phyloP scores from a whole-genome alignment of 2,888 invertebrate species.

The Ennomos quercinarius region DNA sequence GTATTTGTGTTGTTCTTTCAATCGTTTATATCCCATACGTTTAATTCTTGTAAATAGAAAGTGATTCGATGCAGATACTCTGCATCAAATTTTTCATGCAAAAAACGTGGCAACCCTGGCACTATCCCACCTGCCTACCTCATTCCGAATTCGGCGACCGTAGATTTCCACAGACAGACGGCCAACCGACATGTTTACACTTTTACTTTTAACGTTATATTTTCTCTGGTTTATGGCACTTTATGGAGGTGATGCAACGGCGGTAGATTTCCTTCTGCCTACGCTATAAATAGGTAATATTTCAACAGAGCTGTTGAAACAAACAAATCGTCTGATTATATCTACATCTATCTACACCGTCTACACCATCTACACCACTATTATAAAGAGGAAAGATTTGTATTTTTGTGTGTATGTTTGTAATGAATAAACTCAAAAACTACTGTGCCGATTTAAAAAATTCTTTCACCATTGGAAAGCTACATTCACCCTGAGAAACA shows the following conservation, averaged over 20 bases:
- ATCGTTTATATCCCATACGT: too few species aligned
- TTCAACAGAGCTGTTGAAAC: conserved; percentile 7
- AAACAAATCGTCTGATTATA: background rate
- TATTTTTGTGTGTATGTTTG: too few species aligned
- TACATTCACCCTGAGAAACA: too few species aligned
- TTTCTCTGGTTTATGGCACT: conserved; percentile 36
- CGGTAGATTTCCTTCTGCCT: conserved; percentile 27
- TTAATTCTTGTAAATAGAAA: too few species aligned
- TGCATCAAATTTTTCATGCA: background rate
- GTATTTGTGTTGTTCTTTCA: too few species aligned
- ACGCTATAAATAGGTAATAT: conserved; percentile 19
- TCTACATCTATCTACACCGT: too few species aligned
- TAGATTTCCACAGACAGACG: conserved; percentile 38
- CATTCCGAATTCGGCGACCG: conserved; percentile 48
- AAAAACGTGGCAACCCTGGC: conserved; percentile 17
- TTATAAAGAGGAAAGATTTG: too few species aligned
- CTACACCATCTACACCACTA: too few species aligned
- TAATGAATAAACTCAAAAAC: too few species aligned
- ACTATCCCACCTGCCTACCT: conserved; percentile 22
- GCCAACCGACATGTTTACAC: conserved; percentile 52
- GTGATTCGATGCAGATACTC: too few species aligned
- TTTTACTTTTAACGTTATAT: conserved; percentile 68
- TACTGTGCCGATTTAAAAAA: too few species aligned
- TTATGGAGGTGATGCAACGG: conserved; percentile 29
- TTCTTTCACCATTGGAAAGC: too few species aligned